A percentile compares a stretch with the other conserved stretches of the same genome.
Conservation (phyloP, 2,888 invertebrate species). For the Hoplodrina blanda region DNA sequence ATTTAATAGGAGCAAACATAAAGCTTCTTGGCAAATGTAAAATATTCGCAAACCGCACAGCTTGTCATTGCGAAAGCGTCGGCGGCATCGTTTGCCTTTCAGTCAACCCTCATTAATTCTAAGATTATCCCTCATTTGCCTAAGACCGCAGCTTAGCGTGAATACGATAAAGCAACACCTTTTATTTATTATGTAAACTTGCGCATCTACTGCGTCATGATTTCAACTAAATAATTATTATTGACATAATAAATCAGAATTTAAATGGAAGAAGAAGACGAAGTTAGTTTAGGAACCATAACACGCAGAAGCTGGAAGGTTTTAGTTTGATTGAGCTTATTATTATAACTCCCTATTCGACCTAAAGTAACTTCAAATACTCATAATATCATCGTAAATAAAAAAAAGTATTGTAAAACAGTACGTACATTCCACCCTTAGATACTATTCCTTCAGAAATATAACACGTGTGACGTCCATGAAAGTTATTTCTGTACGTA, state of each 20-base stretch:
- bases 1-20: conserved; percentile 14
- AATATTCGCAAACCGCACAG: conserved; percentile 45
- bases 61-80: conserved; percentile 36
- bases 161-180: conserved; percentile 50
- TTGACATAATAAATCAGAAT: background rate
- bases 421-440: background rate
- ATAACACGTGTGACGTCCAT: conserved; percentile 34
- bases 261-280: too few species aligned
- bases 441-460: conserved; percentile 7
- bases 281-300: background rate
- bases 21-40: conserved; percentile 36
- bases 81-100: conserved; percentile 45
- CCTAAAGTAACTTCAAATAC: background rate
- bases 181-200: conserved; percentile 53
- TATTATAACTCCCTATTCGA: too few species aligned
- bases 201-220: conserved; percentile 27
- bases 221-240: conserved; percentile 3
- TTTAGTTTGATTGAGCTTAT: too few species aligned
- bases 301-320: background rate
- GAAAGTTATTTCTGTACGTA: conserved; percentile 47
- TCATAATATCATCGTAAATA: background rate
- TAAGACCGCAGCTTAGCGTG: conserved; percentile 58
- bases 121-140: conserved; percentile 72
- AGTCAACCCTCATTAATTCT: conserved; percentile 65
- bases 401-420: background rate